These are phyloP conservation scores for Numenius arquata DNA, from an alignment of 2,113 vertebrate genomes.

Conservation along the genomic window DNA sequence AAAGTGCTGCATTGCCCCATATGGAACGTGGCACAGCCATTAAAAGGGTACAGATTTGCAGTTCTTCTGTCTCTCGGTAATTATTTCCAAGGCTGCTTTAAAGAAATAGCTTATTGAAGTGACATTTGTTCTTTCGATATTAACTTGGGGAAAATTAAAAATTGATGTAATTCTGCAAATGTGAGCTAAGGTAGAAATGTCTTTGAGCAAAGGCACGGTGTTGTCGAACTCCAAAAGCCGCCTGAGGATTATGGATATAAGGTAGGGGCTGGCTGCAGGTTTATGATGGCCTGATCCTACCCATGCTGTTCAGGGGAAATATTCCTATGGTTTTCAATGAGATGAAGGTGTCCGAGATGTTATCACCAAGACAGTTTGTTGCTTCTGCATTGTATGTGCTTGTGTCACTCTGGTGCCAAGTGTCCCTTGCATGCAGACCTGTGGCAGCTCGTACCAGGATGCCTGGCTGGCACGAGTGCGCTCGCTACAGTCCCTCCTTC, in stretches of 20 bases:
- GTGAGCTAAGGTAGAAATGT: background rate
- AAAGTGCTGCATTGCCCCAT: background rate
- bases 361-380: background rate
- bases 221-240: background rate
- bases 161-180: background rate
- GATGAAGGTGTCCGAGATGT: background rate
- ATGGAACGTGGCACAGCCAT: background rate
- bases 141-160: background rate
- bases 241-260: background rate
- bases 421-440: fast-evolving
- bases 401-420: background rate
- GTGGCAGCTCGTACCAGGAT: fast-evolving
- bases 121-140: background rate
- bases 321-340: background rate
- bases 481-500: fast-evolving
- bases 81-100: background rate
- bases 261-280: background rate
- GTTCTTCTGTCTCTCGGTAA: background rate
- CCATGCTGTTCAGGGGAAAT: background rate
- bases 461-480: fast-evolving
- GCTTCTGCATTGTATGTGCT: background rate
- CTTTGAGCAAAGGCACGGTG: background rate
- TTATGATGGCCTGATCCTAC: background rate
- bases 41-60: background rate
- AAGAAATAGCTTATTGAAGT: background rate